Evolutionary conservation across 2,888 invertebrate genomes (phyloP).

Genomic region (Andrena minutula): DNA sequence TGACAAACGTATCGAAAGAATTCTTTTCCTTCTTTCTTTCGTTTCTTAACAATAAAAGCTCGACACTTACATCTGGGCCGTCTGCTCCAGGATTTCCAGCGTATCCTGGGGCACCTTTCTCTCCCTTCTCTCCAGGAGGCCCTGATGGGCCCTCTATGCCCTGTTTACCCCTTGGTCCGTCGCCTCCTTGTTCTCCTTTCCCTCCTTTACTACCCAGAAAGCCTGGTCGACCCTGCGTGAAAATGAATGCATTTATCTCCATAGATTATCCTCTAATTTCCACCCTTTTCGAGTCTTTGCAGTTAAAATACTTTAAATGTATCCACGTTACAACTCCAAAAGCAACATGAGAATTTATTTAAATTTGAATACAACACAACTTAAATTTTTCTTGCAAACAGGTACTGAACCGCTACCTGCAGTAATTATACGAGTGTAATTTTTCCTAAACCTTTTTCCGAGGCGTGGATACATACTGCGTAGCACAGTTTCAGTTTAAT

Average conservation of each 20-base stretch:
- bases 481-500: neutral
- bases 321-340: too few relatives aligned
- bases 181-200: conserved; percentile 91
- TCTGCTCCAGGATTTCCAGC: conserved; percentile 90
- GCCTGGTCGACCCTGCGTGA: conserved; percentile 80
- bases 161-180: conserved; percentile 87
- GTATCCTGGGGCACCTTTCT: conserved; percentile 94
- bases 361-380: too few relatives aligned
- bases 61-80: conserved; percentile 86
- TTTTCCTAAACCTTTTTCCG: neutral
- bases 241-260: conserved; percentile 17
- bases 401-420: neutral
- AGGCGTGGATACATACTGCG: neutral
- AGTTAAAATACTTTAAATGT: neutral
- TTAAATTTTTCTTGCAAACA: neutral
- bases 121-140: conserved; percentile 92
- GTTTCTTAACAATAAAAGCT: neutral
- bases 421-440: neutral
- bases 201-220: conserved; percentile 83
- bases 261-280: neutral
- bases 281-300: neutral
- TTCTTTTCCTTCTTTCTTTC: neutral
- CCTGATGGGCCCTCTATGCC: conserved; percentile 87
- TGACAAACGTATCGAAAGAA: too few relatives aligned
- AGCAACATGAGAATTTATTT: too few relatives aligned